Evolutionary conservation across 2,113 vertebrate species (phyloP), one percentile per base, ranked within the genome.

Genomic region (Pachyramphus minor): DNA sequence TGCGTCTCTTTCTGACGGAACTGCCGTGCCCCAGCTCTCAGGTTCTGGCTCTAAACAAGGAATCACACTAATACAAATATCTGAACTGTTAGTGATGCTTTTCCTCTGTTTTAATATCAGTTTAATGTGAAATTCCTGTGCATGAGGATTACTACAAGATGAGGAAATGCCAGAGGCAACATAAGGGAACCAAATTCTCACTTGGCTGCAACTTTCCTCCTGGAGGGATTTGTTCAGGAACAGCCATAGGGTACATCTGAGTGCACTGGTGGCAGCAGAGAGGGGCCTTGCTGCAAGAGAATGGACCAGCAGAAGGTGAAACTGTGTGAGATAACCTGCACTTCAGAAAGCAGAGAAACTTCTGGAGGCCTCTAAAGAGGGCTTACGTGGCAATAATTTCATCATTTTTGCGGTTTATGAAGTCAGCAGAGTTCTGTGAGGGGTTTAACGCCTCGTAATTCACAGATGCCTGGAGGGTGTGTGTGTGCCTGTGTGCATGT

Each of bases 401-500:
- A 74, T 74, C 2, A 9, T 80, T 93, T 94, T 58, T 95, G 92
- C 89, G 93, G 92, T 95, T 94, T 94, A 37, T 86, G 83, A 92
- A 96, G 79, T 90, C 90, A 68, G 75, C 41, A 62, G 75, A 62
- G 84, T 71, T 83, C 83, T 35, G 72, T 21, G 73, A 68, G 33
- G 27, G 47, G 44, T 92, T 96, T 86, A 60, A 74, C 12, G 2
- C 82, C 68, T 83, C 93, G 1, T 95, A 86, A 97, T 4, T 88
- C 95, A 52, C 72, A 55, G 85, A 31, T 23, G 69, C 76, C 72
- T 79, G 77, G 7, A 10, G 80, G 53, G 20, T 4, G 42, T n/a
- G 55, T 5, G 1, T 52, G 62, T 74, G 86, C 67, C 33, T 24
- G 66, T 2, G 31, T 14, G 3, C 55, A 3, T 23, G 20, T 17